Percentiles rank a stretch among this genome's conserved stretches.
These are phyloP conservation scores for Xenentodon cancila DNA, from an alignment of 2,797 vertebrate genomes.

Conservation along the genomic window DNA sequence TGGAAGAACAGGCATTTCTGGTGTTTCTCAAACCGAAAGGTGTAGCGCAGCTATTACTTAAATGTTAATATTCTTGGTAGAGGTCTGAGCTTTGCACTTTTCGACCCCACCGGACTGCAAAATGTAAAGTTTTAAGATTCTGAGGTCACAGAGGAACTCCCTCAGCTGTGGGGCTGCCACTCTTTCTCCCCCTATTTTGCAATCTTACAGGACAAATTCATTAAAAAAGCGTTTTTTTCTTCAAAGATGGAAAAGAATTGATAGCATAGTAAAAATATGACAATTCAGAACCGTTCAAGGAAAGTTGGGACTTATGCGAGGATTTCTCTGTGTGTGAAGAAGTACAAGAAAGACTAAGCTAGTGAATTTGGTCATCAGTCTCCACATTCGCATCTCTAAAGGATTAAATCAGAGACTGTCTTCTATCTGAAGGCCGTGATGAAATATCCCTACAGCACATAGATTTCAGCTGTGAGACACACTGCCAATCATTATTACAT, in stretches of 20 bases:
- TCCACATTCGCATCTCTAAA: slow-evolving; percentile 12
- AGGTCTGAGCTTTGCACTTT: no score
- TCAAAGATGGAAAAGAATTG: no score
- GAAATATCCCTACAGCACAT: slow-evolving; percentile 17
- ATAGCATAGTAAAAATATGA: no score
- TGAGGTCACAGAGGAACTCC: slow-evolving; percentile 22
- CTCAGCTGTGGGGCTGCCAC: slow-evolving; percentile 13
- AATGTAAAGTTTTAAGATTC: slow-evolving; percentile 42
- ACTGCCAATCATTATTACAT: neutral
- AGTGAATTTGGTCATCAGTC: slow-evolving; percentile 4
- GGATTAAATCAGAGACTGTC: slow-evolving; percentile 38
- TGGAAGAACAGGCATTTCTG: slow-evolving; percentile 9
- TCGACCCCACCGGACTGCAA: neutral
- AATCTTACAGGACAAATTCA: neutral
- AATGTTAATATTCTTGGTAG: slow-evolving; percentile 25
- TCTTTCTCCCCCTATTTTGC: slow-evolving; percentile 1
- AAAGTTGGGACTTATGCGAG: no score
- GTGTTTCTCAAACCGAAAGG: slow-evolving; percentile 27
- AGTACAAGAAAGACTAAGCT: neutral
- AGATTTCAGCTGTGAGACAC: slow-evolving; percentile 16
- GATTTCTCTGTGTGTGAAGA: neutral
- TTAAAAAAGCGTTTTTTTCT: slow-evolving; percentile 7
- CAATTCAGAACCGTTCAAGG: no score
- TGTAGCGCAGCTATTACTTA: slow-evolving; percentile 10
- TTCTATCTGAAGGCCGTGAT: slow-evolving; percentile 35